Evolutionary conservation across 2,797 vertebrate species (phyloP), one percentile per base, ranked within the genome.

Genomic region (Kryptopterus vitreolus): DNA sequence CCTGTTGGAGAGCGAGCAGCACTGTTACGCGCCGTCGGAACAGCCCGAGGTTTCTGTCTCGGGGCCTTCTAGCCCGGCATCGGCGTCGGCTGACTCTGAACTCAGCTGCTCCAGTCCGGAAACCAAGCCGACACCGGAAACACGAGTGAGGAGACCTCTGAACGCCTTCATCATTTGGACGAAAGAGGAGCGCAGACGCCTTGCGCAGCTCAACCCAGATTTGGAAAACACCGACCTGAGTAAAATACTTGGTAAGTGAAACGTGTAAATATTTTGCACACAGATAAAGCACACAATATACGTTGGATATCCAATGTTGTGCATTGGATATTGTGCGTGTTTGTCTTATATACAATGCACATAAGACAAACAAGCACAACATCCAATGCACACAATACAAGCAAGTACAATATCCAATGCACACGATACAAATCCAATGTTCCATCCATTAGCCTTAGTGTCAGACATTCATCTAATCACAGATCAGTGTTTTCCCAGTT

Each of bases 141-240:
- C 89, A 70, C 89, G 94, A 24, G 92, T 95, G 62, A 84, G 94
- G 77, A 93, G 94, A 88, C 94, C 94, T 50, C 85, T 95, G 65
- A 95, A 95, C 86, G 94, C 94, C 43, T 95, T 95, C 88, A 95
- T 95, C 89, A 94, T 95, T 78, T 95, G 94, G 94, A 95, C 94
- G 71, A 95, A 95, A 86, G 93, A 94, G 79, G 94, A 95, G 87
- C 92, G 94, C 63, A 88, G 93, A 85, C 87, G 94, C 22, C 85
- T 95, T 74, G 94, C 94, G 29, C 93, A 92, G 77, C 94, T 95
- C 24, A 95, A 95, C 81, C 94, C 94, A 1, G 93, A 95, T 81
- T 87, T 95, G 85, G 94, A 95, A 86, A 95, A 95, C 84, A 94
- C 94, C 0, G 94, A 95, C 80, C 90, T 95, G 35, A 94, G 94